Conservation (phyloP, 2,113 vertebrate genomes). For the Bubo scandiacus region DNA sequence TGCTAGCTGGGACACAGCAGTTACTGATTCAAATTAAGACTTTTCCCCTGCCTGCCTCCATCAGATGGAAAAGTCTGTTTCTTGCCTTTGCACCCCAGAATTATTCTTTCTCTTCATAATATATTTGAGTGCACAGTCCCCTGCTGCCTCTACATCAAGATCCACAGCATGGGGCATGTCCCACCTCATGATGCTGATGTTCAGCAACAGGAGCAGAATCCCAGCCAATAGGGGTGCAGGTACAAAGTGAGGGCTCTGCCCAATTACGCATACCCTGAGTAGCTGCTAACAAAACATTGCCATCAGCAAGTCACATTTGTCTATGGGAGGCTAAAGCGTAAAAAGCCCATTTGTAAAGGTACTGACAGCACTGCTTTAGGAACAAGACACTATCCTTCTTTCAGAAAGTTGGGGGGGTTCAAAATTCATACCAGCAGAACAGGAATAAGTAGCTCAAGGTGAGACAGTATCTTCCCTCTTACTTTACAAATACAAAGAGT, state of each 20-base stretch:
- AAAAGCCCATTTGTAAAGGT: background rate
- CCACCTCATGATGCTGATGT: background rate
- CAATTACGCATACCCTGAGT: background rate
- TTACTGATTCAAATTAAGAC: background rate
- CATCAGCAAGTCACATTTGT: background rate
- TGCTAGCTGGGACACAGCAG: background rate
- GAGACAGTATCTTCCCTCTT: background rate
- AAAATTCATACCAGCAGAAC: background rate
- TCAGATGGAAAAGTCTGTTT: background rate
- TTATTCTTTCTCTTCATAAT: background rate
- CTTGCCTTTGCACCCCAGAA: background rate
- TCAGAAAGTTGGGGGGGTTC: background rate
- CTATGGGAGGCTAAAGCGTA: background rate
- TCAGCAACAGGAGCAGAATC: background rate
- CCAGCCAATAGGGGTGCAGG: background rate
- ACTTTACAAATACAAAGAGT: background rate
- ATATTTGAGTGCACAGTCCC: background rate
- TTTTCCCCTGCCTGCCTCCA: background rate
- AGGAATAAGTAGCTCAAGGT: background rate
- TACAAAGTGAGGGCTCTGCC: background rate
- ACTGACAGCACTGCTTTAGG: background rate
- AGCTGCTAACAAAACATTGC: background rate
- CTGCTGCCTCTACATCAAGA: background rate
- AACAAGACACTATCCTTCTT: background rate
- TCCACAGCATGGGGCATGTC: rapidly evolving